phyloP scores from a whole-genome alignment of 2,888 invertebrate species.

The Theristus sp. region DNA sequence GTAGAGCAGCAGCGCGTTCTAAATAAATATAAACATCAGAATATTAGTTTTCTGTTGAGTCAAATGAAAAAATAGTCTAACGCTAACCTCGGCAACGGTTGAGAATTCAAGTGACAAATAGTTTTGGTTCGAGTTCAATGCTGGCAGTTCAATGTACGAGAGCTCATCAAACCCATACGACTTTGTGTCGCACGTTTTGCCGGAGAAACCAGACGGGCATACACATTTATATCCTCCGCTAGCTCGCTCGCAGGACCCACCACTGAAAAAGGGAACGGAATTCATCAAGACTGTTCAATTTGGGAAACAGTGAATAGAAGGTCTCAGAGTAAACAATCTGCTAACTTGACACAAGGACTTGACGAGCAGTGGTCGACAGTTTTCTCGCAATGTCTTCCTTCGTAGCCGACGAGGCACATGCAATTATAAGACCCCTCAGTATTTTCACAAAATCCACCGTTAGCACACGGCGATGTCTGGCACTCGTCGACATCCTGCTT shows the following conservation, averaged over 20 bases:
- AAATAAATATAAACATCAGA: too few relatives aligned
- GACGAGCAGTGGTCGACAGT: neutral
- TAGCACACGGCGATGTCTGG: neutral
- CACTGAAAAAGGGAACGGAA: neutral
- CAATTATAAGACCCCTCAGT: neutral
- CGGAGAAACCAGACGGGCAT: neutral
- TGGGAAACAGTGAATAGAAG: neutral
- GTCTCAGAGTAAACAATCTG: neutral
- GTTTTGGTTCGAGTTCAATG: neutral
- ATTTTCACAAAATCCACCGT: neutral
- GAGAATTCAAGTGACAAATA: neutral
- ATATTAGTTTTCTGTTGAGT: too few relatives aligned
- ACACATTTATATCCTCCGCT: neutral
- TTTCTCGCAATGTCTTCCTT: neutral
- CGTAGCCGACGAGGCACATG: neutral
- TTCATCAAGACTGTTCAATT: neutral
- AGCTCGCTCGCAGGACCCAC: neutral
- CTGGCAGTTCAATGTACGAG: neutral
- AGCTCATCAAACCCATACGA: neutral
- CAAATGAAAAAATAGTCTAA: too few relatives aligned
- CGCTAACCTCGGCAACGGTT: neutral
- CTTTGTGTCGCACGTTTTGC: neutral
- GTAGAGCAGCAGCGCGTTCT: constrained; percentile 66
- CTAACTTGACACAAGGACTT: neutral
- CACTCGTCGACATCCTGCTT: neutral